A percentile compares a stretch with the other conserved stretches of the same genome.
Evolutionary conservation across 2,888 invertebrate species (phyloP).

Genomic region (Thecocarcelia acutangulata): DNA sequence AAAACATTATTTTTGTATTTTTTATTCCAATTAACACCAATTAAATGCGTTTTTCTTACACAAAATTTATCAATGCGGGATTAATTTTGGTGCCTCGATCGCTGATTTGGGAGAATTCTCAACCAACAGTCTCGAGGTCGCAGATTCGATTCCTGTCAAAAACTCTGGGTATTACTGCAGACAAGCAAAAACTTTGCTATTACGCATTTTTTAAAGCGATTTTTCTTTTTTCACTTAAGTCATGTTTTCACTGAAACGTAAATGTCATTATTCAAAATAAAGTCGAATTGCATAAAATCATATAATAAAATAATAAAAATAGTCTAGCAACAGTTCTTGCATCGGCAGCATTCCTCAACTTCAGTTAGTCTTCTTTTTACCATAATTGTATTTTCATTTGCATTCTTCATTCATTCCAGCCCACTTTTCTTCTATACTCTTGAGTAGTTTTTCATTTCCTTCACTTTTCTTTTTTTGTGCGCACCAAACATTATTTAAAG

Average conservation of each 20-base stretch:
- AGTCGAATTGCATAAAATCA: conserved; percentile 20
- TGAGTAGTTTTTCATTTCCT: conserved; percentile 26
- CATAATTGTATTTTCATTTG: conserved; percentile 16
- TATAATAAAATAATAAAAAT: conserved; percentile 12
- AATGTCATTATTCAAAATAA: conserved; percentile 4
- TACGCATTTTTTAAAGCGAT: not conserved
- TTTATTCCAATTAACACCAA: too few relatives aligned
- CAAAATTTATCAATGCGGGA: too few relatives aligned
- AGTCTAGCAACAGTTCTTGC: conserved; percentile 20
- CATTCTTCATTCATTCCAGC: conserved; percentile 32
- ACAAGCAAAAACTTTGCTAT: too few relatives aligned
- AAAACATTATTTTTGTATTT: too few relatives aligned
- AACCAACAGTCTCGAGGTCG: too few relatives aligned
- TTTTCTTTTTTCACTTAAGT: not conserved
- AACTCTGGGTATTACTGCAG: too few relatives aligned
- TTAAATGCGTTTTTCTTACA: too few relatives aligned
- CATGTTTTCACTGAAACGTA: not conserved
- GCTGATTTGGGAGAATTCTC: too few relatives aligned
- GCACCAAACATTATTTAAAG: conserved; percentile 57
- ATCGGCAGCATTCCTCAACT: not conserved
- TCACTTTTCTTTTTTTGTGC: conserved; percentile 10
- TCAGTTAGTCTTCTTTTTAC: not conserved
- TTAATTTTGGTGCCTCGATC: too few relatives aligned
- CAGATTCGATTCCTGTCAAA: too few relatives aligned
- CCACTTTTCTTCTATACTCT: conserved; percentile 15